Evolutionary conservation across 2,113 vertebrate genomes (phyloP).

Genomic region (Tragelaphus imberbis): DNA sequence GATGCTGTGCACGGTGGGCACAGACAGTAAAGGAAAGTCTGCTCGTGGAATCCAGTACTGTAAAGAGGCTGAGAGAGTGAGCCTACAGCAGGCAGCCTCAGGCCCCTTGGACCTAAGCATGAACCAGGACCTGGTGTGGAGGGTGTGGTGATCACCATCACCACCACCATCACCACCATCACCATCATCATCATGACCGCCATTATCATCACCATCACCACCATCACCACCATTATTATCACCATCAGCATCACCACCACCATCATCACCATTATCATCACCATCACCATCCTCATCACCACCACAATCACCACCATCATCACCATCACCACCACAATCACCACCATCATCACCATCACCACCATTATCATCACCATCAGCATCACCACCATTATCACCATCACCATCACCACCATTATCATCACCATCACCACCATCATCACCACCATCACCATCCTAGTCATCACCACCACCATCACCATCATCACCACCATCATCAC

Average conservation of each 20-base stretch:
- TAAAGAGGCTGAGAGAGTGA: background rate
- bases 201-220: too few species aligned
- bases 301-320: accelerated
- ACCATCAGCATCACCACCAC: accelerated
- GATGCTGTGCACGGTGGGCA: accelerated
- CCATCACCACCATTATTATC: too few species aligned
- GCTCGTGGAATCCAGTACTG: accelerated
- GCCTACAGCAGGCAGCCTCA: background rate
- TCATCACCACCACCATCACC: accelerated
- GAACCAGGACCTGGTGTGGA: accelerated
- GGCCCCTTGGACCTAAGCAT: accelerated
- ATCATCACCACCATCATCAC: accelerated
- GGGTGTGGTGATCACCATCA: background rate
- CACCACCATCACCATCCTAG: too few species aligned
- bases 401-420: accelerated
- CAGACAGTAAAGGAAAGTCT: too few species aligned
- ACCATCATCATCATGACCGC: accelerated
- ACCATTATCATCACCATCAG: accelerated
- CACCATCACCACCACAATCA: accelerated
- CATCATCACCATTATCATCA: accelerated
- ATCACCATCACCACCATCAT: accelerated
- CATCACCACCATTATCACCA: accelerated
- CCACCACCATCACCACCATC: accelerated
- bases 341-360: accelerated
- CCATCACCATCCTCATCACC: accelerated